A percentile compares a stretch with the other conserved stretches of the same genome.
Conservation (phyloP, 2,888 invertebrate species). For the Amiota communis region DNA sequence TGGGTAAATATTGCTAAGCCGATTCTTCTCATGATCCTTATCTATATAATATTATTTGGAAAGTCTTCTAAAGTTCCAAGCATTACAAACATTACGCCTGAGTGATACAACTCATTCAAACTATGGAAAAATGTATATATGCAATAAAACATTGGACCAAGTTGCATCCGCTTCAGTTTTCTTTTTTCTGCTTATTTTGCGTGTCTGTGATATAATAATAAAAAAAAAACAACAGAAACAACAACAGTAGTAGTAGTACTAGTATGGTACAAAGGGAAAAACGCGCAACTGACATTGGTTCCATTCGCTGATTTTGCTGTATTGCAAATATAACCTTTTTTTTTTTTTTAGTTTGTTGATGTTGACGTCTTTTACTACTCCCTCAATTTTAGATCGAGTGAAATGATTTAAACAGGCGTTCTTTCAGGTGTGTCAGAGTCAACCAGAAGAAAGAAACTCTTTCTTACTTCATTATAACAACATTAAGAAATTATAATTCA, state of each 20-base stretch:
- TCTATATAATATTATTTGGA: too few species aligned
- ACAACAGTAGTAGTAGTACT: slow-evolving; percentile 35
- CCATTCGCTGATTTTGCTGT: slow-evolving; percentile 54
- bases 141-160: not conserved
- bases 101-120: too few species aligned
- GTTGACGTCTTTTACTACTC: not conserved
- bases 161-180: not conserved
- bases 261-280: slow-evolving; percentile 48
- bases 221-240: too few species aligned
- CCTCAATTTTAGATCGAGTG: not conserved
- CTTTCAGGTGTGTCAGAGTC: slow-evolving; percentile 21
- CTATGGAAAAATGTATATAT: too few species aligned
- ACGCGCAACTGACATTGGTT: slow-evolving; percentile 58
- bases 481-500: slow-evolving; percentile 42
- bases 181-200: not conserved
- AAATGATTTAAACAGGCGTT: slow-evolving; percentile 7
- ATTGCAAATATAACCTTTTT: not conserved
- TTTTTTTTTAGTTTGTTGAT: not conserved
- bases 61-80: too few species aligned
- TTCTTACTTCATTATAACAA: too few species aligned
- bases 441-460: not conserved
- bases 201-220: slow-evolving; percentile 7
- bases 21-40: too few species aligned
- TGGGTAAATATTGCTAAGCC: too few species aligned
- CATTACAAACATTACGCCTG: too few species aligned